A percentile compares a stretch with the other conserved stretches of the same genome.
phyloP scores from a whole-genome alignment of 2,113 vertebrate genomes.

The Pseudopodoces humilis region DNA sequence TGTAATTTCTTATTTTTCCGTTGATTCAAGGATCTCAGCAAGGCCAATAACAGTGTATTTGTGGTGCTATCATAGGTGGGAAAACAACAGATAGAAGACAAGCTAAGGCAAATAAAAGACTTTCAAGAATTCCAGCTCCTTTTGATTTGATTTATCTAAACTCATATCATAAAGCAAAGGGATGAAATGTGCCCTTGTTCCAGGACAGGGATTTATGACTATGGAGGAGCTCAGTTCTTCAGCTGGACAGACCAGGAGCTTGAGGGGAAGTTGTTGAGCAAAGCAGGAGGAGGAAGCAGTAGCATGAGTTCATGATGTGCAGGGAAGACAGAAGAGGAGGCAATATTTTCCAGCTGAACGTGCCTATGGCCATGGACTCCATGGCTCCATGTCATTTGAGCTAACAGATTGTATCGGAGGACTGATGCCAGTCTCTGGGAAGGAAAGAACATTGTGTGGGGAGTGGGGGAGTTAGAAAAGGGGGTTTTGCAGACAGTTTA shows the following conservation, averaged over 20 bases:
- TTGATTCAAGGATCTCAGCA: background rate
- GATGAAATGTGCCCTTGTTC: background rate
- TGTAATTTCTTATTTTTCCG: background rate
- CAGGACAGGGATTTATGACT: too few species aligned
- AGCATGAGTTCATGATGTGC: rapidly evolving
- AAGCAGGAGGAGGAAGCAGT: background rate
- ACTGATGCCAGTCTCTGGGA: background rate
- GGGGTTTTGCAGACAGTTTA: background rate
- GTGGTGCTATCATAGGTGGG: background rate
- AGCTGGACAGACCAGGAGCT: too few species aligned
- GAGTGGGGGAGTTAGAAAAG: background rate
- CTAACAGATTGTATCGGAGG: too few species aligned
- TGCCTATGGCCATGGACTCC: background rate
- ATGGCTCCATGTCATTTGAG: rapidly evolving
- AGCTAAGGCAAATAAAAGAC: background rate
- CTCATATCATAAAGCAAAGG: background rate
- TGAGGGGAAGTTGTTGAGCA: background rate
- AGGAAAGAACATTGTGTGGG: background rate
- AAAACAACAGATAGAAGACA: background rate
- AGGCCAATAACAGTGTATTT: background rate
- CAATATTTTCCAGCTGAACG: background rate
- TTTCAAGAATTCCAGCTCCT: background rate
- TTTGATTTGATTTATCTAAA: background rate
- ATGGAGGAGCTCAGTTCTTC: background rate
- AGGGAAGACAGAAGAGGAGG: background rate